Evolutionary conservation across 2,113 vertebrate genomes (phyloP).

Genomic region (Benitochromis conjunctus): DNA sequence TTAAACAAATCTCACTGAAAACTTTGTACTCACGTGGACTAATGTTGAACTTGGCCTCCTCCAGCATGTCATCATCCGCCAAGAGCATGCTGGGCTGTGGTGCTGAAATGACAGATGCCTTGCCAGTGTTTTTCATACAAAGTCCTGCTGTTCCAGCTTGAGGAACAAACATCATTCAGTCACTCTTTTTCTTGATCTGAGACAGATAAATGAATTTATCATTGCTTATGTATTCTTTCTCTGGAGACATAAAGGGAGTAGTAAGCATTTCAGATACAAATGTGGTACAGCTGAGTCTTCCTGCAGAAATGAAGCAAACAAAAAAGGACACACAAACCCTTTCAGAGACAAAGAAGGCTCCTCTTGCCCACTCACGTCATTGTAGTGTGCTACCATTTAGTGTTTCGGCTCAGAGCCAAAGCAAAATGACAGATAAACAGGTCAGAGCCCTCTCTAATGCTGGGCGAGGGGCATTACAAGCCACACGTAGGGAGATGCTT

Average conservation of each 20-base stretch:
- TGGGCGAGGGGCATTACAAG: background rate
- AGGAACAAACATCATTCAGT: background rate
- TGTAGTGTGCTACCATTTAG: background rate
- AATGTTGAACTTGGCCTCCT: slow-evolving; percentile 45
- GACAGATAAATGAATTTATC: slow-evolving; percentile 15
- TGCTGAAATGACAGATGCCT: slow-evolving; percentile 4
- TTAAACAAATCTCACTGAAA: slow-evolving; percentile 8
- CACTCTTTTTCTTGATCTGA: background rate
- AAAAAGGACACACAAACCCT: background rate
- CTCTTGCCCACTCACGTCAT: background rate
- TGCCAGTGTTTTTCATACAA: slow-evolving; percentile 4
- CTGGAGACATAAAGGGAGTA: slow-evolving; percentile 15
- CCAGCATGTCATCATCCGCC: background rate
- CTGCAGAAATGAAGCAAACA: background rate
- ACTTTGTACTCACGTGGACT: background rate
- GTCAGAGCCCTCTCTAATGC: slow-evolving; percentile 1
- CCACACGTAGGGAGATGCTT: background rate
- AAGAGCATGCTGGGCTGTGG: slow-evolving; percentile 6
- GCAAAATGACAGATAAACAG: background rate
- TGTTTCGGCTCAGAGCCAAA: slow-evolving; percentile 3
- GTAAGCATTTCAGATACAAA: background rate
- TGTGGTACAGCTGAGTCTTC: background rate
- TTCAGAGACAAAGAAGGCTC: background rate
- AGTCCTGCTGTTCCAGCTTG: background rate
- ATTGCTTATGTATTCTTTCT: background rate